These are phyloP conservation scores for Lateolabrax maculatus DNA, from an alignment of 2,797 vertebrate species.

Conservation along the genomic window DNA sequence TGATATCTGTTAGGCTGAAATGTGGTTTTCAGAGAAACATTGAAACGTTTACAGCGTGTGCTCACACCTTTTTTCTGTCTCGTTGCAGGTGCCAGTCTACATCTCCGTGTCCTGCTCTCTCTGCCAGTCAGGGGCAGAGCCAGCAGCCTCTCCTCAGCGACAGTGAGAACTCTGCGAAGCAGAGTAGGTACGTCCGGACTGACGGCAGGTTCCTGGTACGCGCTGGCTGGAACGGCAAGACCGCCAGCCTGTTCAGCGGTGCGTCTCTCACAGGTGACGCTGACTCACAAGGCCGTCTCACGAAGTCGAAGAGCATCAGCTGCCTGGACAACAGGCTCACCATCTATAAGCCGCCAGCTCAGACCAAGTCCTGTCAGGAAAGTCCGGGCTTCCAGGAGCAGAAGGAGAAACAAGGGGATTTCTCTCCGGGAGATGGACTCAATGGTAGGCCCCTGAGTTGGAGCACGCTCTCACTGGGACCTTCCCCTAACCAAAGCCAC, in stretches of 20 bases:
- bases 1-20: conserved; percentile 26
- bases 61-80: conserved; percentile 41
- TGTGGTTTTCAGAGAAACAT: conserved; percentile 1
- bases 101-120: conserved; percentile 89
- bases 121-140: conserved; percentile 85
- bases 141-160: conserved; percentile 90
- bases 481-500: conserved; percentile 82
- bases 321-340: conserved; percentile 92
- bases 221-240: conserved; percentile 85
- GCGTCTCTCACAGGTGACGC: conserved; percentile 80
- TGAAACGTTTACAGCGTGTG: conserved; percentile 13
- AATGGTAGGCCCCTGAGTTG: conserved; percentile 83
- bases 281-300: conserved; percentile 82
- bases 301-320: conserved; percentile 91
- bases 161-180: conserved; percentile 86
- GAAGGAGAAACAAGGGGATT: conserved; percentile 81
- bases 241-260: conserved; percentile 79
- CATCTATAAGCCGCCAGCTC: conserved; percentile 84
- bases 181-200: conserved; percentile 84
- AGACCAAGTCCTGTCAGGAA: conserved; percentile 65
- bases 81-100: conserved; percentile 93
- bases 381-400: conserved; percentile 82
- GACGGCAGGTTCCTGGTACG: conserved; percentile 86
- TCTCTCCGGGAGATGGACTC: conserved; percentile 79
- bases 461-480: conserved; percentile 89